Evolutionary conservation across 2,113 vertebrate species (phyloP).

Genomic region (Eolophus roseicapilla): DNA sequence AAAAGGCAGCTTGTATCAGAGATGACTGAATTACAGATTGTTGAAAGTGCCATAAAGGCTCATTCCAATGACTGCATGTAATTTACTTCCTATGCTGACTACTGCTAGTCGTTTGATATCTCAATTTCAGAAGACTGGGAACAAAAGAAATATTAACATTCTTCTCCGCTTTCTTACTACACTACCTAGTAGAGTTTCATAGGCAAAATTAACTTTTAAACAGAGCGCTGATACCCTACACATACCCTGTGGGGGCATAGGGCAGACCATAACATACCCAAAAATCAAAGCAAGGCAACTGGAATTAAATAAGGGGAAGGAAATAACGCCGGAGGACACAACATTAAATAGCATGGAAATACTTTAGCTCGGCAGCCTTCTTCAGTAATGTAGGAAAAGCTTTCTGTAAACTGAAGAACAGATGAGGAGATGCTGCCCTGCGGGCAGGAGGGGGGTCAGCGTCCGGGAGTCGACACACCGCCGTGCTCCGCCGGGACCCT

Average conservation of each 20-base stretch:
- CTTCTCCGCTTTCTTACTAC: background rate
- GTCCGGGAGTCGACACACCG: background rate
- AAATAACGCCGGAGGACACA: background rate
- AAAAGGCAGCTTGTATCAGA: constrained; percentile 69
- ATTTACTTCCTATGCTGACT: constrained; percentile 60
- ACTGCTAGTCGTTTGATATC: constrained; percentile 7
- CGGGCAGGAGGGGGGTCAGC: background rate
- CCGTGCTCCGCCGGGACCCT: background rate
- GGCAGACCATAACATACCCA: background rate
- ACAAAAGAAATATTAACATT: constrained; percentile 26
- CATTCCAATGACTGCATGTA: constrained; percentile 61
- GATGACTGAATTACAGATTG: constrained; percentile 70
- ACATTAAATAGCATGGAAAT: background rate
- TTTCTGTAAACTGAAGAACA: background rate
- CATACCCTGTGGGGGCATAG: background rate
- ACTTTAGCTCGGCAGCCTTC: background rate
- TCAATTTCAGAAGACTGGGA: constrained; percentile 33
- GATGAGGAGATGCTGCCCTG: background rate
- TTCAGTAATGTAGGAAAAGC: background rate
- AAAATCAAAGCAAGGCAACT: background rate
- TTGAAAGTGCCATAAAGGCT: constrained; percentile 58
- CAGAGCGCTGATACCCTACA: background rate
- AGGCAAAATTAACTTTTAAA: constrained; percentile 50
- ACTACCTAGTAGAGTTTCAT: constrained; percentile 53
- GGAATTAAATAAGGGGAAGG: background rate